Percentiles rank a stretch among this genome's conserved stretches.
Conservation (phyloP, 1,140 invertebrate genomes). For the Euschistus heros region DNA sequence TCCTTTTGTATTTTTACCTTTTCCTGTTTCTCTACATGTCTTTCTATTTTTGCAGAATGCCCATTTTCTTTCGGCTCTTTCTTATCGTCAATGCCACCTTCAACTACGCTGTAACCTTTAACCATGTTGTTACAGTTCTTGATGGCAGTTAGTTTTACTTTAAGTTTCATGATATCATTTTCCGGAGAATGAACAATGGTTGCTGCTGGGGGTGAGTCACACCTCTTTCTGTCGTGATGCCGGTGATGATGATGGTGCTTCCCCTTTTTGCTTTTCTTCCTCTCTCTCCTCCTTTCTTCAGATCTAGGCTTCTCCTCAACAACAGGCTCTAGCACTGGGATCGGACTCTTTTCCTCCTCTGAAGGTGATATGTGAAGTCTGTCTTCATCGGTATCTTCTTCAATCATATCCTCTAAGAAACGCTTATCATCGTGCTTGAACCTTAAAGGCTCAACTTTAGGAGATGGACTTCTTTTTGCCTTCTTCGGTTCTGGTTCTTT, state of each 20-base stretch:
- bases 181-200: slow-evolving; percentile 31
- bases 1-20: neutral
- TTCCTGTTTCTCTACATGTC: neutral
- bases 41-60: neutral
- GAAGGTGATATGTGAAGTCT: slow-evolving; percentile 22
- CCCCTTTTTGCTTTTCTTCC: slow-evolving; percentile 29
- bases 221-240: slow-evolving; percentile 23
- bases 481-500: slow-evolving; percentile 1
- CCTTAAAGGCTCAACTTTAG: neutral
- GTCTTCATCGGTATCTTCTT: slow-evolving; percentile 26
- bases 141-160: slow-evolving; percentile 31
- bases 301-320: slow-evolving; percentile 20
- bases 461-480: neutral
- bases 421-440: slow-evolving; percentile 20
- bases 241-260: slow-evolving; percentile 32
- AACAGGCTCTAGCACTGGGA: slow-evolving; percentile 26
- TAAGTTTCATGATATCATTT: slow-evolving; percentile 32
- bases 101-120: slow-evolving; percentile 18
- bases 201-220: slow-evolving; percentile 28
- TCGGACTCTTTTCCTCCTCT: slow-evolving; percentile 19
- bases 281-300: slow-evolving; percentile 24
- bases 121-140: slow-evolving; percentile 21
- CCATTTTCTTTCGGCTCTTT: slow-evolving; percentile 16
- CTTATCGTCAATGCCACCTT: slow-evolving; percentile 12
- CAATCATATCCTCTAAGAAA: slow-evolving; percentile 19